Base-by-base conservation (phyloP, 2,113 vertebrate genomes). In the Crotalus horridus region DNA sequence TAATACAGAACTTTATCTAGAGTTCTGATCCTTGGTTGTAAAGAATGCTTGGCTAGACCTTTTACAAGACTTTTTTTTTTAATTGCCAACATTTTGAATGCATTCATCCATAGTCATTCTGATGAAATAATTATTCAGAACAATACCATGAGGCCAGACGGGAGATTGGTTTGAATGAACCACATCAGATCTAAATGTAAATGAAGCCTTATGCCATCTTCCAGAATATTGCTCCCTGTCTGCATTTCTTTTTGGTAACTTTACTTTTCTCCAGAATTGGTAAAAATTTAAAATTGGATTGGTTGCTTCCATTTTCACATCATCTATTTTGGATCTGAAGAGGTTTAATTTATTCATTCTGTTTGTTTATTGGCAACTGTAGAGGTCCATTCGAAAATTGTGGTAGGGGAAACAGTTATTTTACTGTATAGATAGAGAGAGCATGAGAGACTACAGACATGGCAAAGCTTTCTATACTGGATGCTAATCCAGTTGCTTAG, bases 81-180 rank as follows among this genome's bases (percentile, higher is more conserved):
- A 91, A 96, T 90, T 96, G 94, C 5, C 17, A n/a, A 43, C 69
- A 56, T 95, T 96, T 69, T 15, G 61, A 87, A 89, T 5, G 61
- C 93, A 43, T 74, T 56, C 94, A 95, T 93, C 93, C 94, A 17
- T 39, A 55, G 91, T 74, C 0, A 4, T 91, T 95, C 94, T 93
- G 94, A 96, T 95, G 20, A 95, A 96, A 95, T 93, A 92, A 93
- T 96, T 94, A 87, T 29, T 94, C 94, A 95, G 91, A 94, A 90
- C 85, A 92, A 43, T 92, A 85, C 90, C 87, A 21, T 0, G 92
- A 89, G 91, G 88, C 91, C 91, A 92, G 92, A 26, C 56, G 85
- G 88, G 48, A 23, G 24, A 87, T 69, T 93, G 90, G 53, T 48
- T 91, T 4, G 90, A 69, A 92, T 58, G 92, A 89, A 21, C 94